phyloP scores from a whole-genome alignment of 2,797 vertebrate species.

The Malacoraja senta region DNA sequence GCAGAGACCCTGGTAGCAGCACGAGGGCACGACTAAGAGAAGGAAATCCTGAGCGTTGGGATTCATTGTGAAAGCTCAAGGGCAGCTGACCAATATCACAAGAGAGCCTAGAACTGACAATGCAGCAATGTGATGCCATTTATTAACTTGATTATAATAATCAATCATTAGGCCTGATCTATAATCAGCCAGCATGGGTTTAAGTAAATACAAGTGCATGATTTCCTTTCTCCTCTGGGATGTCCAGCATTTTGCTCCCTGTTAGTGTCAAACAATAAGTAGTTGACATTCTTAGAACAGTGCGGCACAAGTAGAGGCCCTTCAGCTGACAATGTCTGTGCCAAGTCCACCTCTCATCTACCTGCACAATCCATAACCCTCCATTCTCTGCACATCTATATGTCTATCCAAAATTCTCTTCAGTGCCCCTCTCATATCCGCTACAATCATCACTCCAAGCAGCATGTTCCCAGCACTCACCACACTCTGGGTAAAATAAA shows the following conservation, averaged over 20 bases:
- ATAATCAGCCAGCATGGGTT: not conserved
- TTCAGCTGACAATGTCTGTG: no score
- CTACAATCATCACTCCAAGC: no score
- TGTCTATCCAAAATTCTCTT: no score
- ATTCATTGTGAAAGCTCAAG: not conserved
- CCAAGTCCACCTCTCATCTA: no score
- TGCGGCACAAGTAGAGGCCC: no score
- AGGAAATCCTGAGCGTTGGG: not conserved
- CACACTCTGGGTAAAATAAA: no score
- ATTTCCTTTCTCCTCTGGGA: not conserved
- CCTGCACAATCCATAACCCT: no score
- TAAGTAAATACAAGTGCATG: not conserved
- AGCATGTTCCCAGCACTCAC: no score
- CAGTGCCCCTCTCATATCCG: no score
- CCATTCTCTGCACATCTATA: no score
- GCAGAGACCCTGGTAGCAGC: no score
- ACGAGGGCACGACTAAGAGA: not conserved
- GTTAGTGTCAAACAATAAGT: not conserved
- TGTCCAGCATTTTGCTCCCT: not conserved
- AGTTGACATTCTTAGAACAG: not conserved
- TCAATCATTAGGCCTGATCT: not conserved
- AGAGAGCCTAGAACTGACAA: not conserved
- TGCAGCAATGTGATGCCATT: not conserved
- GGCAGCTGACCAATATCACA: not conserved
- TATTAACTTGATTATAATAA: not conserved